phyloP scores from a whole-genome alignment of 2,888 invertebrate species.

The Cantharis rufa region DNA sequence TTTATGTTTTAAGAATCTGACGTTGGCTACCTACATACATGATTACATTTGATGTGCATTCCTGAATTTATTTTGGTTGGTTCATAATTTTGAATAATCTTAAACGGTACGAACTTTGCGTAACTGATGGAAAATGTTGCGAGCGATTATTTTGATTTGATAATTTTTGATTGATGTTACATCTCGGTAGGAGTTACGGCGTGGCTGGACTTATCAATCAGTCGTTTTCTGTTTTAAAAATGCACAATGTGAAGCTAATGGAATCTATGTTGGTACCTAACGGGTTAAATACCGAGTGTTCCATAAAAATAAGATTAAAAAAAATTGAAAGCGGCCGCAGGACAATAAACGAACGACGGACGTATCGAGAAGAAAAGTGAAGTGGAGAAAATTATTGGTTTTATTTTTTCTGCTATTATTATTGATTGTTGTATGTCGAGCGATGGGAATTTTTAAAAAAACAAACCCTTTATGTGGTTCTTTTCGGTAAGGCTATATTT shows the following conservation, averaged over 20 bases:
- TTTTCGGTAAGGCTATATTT: conserved; percentile 5
- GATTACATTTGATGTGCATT: conserved; percentile 13
- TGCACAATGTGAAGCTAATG: background rate
- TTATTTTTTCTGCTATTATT: background rate
- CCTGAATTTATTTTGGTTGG: conserved; percentile 9
- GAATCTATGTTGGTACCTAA: background rate
- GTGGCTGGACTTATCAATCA: conserved; percentile 35
- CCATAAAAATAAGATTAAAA: background rate
- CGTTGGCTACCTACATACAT: conserved; percentile 21
- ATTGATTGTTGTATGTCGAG: background rate
- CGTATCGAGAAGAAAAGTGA: background rate
- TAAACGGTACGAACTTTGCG: background rate
- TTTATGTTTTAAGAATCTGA: conserved; percentile 26
- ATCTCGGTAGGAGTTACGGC: conserved; percentile 25
- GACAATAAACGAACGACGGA: background rate
- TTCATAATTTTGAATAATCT: background rate
- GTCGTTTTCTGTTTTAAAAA: conserved; percentile 20
- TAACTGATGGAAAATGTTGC: conserved; percentile 3
- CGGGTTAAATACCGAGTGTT: background rate
- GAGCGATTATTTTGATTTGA: conserved; percentile 26
- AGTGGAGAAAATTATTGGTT: background rate
- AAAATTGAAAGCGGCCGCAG: background rate
- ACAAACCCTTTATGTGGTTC: background rate
- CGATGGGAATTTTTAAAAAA: background rate
- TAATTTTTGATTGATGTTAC: conserved; percentile 35